A percentile compares a stretch with the other conserved stretches of the same genome.
phyloP scores from a whole-genome alignment of 2,113 vertebrate species.

The Jaculus jaculus region DNA sequence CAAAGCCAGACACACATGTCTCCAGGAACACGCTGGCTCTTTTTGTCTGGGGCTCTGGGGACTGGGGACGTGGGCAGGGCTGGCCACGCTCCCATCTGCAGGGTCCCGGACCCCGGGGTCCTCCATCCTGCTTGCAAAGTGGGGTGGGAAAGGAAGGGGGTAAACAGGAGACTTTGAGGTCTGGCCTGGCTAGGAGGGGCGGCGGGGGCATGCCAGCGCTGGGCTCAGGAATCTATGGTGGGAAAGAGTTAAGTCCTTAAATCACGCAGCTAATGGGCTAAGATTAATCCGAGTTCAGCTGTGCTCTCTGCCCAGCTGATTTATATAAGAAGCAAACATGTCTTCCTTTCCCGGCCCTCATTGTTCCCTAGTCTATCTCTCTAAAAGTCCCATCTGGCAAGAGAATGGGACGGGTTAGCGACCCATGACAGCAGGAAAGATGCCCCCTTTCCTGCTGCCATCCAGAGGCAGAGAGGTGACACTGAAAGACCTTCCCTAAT shows the following conservation, averaged over 20 bases:
- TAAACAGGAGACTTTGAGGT: not conserved
- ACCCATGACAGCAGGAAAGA: not conserved
- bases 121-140: not conserved
- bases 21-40: slow-evolving; percentile 83
- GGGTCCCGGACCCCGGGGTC: not conserved
- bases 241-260: slow-evolving; percentile 6
- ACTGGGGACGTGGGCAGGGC: slow-evolving; percentile 50
- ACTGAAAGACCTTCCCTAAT: too few species aligned
- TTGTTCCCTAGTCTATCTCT: slow-evolving; percentile 35
- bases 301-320: not conserved
- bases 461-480: too few species aligned
- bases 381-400: slow-evolving; percentile 53
- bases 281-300: not conserved
- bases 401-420: not conserved
- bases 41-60: slow-evolving; percentile 83
- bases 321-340: slow-evolving; percentile 35
- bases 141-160: too few species aligned
- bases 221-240: not conserved
- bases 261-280: slow-evolving; percentile 45
- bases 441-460: rapidly evolving
- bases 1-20: slow-evolving; percentile 82
- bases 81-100: slow-evolving; percentile 53
- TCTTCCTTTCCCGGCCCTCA: slow-evolving; percentile 43
- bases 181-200: not conserved
- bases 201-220: not conserved